Conservation (phyloP, 2,888 invertebrate species). For the Drosophila neotestacea region DNA sequence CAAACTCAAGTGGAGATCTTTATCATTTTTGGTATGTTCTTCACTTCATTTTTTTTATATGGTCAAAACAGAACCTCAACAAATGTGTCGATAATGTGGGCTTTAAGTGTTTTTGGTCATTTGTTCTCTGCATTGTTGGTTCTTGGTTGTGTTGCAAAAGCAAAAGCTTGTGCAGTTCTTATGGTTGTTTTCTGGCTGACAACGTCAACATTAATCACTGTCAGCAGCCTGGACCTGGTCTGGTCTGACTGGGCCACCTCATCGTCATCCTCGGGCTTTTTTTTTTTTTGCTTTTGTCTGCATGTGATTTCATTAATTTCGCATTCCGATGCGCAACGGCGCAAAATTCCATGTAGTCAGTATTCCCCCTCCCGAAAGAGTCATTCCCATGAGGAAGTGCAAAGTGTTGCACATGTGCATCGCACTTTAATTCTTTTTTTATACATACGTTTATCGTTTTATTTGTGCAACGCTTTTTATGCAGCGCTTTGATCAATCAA, state of each 20-base stretch:
- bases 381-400: constrained; percentile 69
- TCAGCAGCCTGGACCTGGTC: constrained; percentile 47
- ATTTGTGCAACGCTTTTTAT: constrained; percentile 28
- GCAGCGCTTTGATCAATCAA: constrained; percentile 78
- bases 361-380: not conserved
- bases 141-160: constrained; percentile 22
- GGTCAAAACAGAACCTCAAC: constrained; percentile 27
- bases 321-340: constrained; percentile 78
- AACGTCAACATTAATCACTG: constrained; percentile 77
- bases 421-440: constrained; percentile 70
- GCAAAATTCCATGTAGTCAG: constrained; percentile 68
- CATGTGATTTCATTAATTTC: constrained; percentile 79
- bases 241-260: constrained; percentile 67
- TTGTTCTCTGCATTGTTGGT: too few species aligned
- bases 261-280: constrained; percentile 51
- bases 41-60: constrained; percentile 1
- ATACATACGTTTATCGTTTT: constrained; percentile 50
- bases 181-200: constrained; percentile 30
- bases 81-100: constrained; percentile 54
- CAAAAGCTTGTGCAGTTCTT: constrained; percentile 20
- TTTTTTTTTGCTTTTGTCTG: constrained; percentile 52
- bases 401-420: constrained; percentile 81
- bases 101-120: constrained; percentile 45
- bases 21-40: constrained; percentile 39
- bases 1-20: constrained; percentile 42